A percentile compares a stretch with the other conserved stretches of the same genome.
Conservation (phyloP, 2,888 invertebrate species). For the Lordiphosa fenestrarum region DNA sequence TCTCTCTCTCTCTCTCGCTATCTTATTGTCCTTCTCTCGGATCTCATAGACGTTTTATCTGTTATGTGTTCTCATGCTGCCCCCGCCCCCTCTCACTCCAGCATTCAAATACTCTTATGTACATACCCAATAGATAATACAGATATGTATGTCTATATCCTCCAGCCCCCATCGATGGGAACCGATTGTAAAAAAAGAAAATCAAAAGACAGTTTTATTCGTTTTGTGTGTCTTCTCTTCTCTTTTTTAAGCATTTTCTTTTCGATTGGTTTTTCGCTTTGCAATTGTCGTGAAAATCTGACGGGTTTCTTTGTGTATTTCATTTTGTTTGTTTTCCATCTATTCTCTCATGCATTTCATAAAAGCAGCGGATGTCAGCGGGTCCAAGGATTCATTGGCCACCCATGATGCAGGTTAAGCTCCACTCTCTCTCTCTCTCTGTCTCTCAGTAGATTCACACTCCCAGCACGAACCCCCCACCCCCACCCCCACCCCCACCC, state of each 20-base stretch:
- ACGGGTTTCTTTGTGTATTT: conserved; percentile 17
- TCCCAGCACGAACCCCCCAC: not conserved
- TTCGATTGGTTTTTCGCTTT: conserved; percentile 1
- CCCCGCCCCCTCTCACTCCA: conserved; percentile 1
- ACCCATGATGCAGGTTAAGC: conserved; percentile 89
- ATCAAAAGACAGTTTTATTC: conserved; percentile 14
- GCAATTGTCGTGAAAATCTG: conserved; percentile 4
- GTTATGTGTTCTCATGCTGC: conserved; percentile 1
- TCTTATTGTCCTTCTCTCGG: too few relatives aligned
- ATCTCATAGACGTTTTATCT: too few relatives aligned
- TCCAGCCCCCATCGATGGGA: conserved; percentile 3
- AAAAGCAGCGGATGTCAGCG: conserved; percentile 87
- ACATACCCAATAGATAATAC: conserved; percentile 2
- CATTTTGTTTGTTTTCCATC: conserved; percentile 40
- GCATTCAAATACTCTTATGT: conserved; percentile 3
- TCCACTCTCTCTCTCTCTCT: conserved; percentile 10
- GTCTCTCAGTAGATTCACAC: conserved; percentile 10
- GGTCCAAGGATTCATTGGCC: conserved; percentile 89
- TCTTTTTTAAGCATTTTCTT: conserved; percentile 16
- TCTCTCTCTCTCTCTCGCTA: too few relatives aligned
- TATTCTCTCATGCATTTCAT: conserved; percentile 70
- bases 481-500: not conserved
- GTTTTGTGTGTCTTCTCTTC: conserved; percentile 23
- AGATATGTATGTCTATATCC: not conserved
- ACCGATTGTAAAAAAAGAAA: conserved; percentile 1